Percentiles rank a stretch among this genome's conserved stretches.
Conservation (phyloP, 2,797 vertebrate genomes). For the Aldrovandia affinis region DNA sequence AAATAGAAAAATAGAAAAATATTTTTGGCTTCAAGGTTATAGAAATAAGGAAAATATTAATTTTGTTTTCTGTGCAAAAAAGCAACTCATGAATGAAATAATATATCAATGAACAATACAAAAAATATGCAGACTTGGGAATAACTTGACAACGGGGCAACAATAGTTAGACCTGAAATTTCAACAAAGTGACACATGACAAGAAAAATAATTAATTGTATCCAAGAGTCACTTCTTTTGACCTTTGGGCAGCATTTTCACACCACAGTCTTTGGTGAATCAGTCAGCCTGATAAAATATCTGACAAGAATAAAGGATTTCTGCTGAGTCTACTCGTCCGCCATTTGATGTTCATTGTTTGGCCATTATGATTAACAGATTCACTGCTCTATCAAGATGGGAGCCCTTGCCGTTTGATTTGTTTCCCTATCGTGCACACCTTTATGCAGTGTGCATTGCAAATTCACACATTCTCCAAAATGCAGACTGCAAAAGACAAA, state of each 20-base stretch:
- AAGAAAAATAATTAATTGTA: conserved; percentile 78
- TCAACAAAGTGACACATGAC: conserved; percentile 73
- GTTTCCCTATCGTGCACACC: conserved; percentile 51
- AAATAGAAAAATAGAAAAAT: neutral
- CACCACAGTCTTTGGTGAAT: conserved; percentile 66
- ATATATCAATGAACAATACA: neutral
- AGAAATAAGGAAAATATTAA: neutral
- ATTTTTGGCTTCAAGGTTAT: neutral
- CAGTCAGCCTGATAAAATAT: conserved; percentile 64
- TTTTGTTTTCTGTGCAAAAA: neutral
- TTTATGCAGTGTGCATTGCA: conserved; percentile 49
- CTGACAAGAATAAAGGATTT: conserved; percentile 35
- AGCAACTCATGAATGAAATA: neutral
- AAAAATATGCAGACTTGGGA: conserved; percentile 63
- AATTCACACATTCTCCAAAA: conserved; percentile 22
- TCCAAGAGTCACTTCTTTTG: conserved; percentile 70
- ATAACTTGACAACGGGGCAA: conserved; percentile 72
- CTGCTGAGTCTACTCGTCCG: conserved; percentile 25
- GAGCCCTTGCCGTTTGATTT: conserved; percentile 62
- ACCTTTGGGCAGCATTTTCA: conserved; percentile 74
- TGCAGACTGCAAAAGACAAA: neutral
- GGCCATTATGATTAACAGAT: conserved; percentile 74
- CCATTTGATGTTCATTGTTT: conserved; percentile 73
- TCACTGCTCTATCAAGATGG: conserved; percentile 66
- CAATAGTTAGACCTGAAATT: conserved; percentile 74